These are phyloP conservation scores for Halcyon badia DNA, from an alignment of 2,797 vertebrate genomes.

Conservation along the genomic window DNA sequence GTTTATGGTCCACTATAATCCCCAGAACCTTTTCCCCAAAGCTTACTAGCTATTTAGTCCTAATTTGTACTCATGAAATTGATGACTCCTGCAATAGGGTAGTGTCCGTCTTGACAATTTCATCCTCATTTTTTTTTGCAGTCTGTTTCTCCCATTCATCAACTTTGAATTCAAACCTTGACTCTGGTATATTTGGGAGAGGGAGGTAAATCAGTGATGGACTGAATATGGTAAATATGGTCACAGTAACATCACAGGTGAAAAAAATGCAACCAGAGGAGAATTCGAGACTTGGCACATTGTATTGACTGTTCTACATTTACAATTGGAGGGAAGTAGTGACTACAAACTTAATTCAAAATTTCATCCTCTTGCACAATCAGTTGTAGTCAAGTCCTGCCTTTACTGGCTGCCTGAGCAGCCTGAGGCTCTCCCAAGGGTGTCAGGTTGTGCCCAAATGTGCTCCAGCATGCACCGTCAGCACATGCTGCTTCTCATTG, in stretches of 20 bases:
- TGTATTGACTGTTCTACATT: background rate
- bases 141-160: background rate
- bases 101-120: background rate
- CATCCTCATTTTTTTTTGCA: background rate
- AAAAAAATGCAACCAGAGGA: background rate
- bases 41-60: background rate
- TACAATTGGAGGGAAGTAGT: background rate
- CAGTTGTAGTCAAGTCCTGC: fast-evolving
- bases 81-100: background rate
- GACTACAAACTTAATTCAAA: background rate
- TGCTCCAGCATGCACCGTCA: background rate
- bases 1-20: background rate
- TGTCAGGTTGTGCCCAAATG: background rate
- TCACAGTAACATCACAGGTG: background rate
- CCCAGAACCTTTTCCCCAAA: background rate
- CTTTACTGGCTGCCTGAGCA: fast-evolving
- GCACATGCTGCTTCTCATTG: fast-evolving
- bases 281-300: background rate
- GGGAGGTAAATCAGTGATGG: background rate
- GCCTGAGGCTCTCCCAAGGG: background rate
- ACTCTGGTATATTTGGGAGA: background rate
- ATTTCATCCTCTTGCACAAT: background rate
- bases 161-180: background rate
- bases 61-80: background rate
- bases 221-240: background rate